Base-by-base conservation (phyloP, 64 coral and sea anemone genomes). In the Astreopora myriophthalma region DNA sequence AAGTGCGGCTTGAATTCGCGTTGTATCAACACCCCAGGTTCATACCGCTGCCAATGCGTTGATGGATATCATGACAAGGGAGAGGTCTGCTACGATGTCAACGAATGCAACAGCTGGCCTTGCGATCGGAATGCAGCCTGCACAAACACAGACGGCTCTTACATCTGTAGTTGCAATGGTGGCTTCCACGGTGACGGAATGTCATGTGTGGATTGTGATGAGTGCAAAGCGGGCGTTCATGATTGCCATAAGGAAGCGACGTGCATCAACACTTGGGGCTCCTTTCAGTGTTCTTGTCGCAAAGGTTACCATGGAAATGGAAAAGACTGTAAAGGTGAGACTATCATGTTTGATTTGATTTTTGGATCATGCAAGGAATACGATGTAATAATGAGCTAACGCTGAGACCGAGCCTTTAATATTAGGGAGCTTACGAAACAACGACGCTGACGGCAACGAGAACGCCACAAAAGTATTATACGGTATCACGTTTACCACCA, bases 161-260 rank as follows among this genome's bases (percentile, higher is more conserved):
- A 69, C 72, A 68, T n/a, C 36, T 93, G 91, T 48, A 38, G 44
- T 13, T 93, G 92, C 34, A 44, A 58, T 14, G 8, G 2, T 6
- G 92, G 75, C 12, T 88, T 80, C 35, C 73, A 0, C 8, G 92
- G 92, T 16, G 75, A 93, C 34, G 92, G 92, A 31, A 55, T 40
- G 22, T 31, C 3, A 1, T 93, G 92, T 44, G 6, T 39, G 28
- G 70, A 81, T 34, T 30, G 17, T 57, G 27, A 81, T 19, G 77
- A 81, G 57, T 81, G 77, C 49, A 9, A 1, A 79, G 27, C 2
- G 40, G 74, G n/a, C 49, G 29, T 32, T 32, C 12, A 87, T 28
- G 31, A 72, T 8, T 87, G 85, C 16, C 64, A 69, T n/a, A 2
- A 13, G 17, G 30, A 87, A 24, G 62, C 85, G 9, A 12, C n/a